phyloP scores from a whole-genome alignment of 2,113 vertebrate genomes.

The Zapus hudsonius region DNA sequence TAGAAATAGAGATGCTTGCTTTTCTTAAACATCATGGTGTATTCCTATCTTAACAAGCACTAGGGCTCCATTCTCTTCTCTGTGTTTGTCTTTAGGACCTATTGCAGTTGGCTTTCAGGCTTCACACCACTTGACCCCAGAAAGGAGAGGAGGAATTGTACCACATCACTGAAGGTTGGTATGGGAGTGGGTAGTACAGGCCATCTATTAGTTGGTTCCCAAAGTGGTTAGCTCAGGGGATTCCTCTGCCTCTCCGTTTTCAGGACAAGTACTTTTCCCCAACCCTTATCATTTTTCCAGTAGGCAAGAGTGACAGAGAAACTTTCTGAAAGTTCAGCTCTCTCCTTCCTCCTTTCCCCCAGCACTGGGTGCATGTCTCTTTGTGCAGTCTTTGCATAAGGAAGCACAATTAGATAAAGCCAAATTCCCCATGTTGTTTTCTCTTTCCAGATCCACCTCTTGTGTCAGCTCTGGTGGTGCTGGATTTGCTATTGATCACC shows the following conservation, averaged over 20 bases:
- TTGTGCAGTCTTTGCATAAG: neutral
- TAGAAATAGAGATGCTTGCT: neutral
- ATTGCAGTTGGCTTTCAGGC: neutral
- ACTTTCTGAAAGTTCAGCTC: neutral
- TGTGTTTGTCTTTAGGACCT: conserved; percentile 23
- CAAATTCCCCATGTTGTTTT: conserved; percentile 39
- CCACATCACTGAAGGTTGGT: conserved; percentile 56
- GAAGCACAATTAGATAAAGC: neutral
- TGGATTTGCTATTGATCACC: conserved; percentile 48
- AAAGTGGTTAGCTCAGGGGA: neutral
- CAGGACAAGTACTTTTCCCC: neutral
- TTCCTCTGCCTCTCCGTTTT: neutral
- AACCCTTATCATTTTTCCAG: neutral
- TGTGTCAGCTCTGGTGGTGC: conserved; percentile 45
- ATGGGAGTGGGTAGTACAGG: neutral
- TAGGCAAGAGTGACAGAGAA: neutral
- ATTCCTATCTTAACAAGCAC: neutral
- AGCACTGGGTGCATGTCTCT: neutral
- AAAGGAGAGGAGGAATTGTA: neutral
- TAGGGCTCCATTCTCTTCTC: neutral
- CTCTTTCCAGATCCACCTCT: conserved; percentile 55
- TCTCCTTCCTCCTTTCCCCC: neutral
- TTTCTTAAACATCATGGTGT: neutral
- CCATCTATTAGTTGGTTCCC: neutral
- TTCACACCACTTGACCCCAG: neutral